A percentile compares a stretch with the other conserved stretches of the same genome.
These are phyloP conservation scores for Argyresthia goedartella DNA, from an alignment of 2,888 invertebrate genomes.

Conservation along the genomic window DNA sequence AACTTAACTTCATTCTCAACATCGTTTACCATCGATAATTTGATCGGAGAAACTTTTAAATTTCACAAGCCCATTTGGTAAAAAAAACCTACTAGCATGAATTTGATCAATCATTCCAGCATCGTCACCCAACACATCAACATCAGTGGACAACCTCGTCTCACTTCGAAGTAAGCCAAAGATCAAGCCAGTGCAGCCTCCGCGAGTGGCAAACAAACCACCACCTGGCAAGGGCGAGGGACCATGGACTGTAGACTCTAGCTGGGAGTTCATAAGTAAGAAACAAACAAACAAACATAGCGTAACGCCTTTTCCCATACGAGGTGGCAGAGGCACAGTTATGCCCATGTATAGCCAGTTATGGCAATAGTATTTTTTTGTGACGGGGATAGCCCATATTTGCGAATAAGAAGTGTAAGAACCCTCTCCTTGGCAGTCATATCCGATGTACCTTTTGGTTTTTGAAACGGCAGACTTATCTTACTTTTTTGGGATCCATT, in stretches of 20 bases:
- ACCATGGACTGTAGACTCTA: conserved; percentile 88
- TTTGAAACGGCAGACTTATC: too few relatives aligned
- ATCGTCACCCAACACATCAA: conserved; percentile 70
- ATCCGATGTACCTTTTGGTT: too few relatives aligned
- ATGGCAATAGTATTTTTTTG: too few relatives aligned
- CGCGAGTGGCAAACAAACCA: conserved; percentile 66
- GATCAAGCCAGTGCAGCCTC: conserved; percentile 80
- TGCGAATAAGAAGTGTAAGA: too few relatives aligned
- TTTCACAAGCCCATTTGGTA: background rate
- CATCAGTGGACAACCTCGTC: conserved; percentile 78
- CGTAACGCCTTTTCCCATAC: too few relatives aligned
- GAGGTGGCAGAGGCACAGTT: too few relatives aligned
- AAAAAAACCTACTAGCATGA: background rate
- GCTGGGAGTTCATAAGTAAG: conserved; percentile 91
- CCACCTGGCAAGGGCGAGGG: conserved; percentile 65
- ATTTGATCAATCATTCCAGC: conserved; percentile 28
- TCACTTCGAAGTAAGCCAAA: conserved; percentile 69
- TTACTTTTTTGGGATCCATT: too few relatives aligned
- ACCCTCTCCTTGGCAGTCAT: too few relatives aligned
- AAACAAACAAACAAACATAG: conserved; percentile 11
- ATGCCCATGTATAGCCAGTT: too few relatives aligned
- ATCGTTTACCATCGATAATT: background rate
- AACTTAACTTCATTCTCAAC: background rate
- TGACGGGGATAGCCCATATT: too few relatives aligned
- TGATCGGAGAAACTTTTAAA: background rate